Conservation (phyloP, 2,888 invertebrate genomes). For the Stenodera caucasica region DNA sequence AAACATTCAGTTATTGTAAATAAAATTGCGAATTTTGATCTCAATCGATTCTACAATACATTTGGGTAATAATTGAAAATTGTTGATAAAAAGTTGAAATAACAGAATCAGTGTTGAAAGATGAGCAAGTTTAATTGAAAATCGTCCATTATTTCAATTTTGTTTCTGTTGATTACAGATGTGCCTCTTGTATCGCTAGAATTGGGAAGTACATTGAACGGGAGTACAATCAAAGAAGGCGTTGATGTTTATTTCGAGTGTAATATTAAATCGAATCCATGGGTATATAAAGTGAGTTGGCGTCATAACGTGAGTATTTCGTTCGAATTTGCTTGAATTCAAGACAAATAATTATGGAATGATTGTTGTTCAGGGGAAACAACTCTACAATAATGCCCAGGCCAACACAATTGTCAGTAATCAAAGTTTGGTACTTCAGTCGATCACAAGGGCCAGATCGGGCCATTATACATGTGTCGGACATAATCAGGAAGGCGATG, state of each 20-base stretch:
- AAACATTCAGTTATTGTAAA: too few relatives aligned
- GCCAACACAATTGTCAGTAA: constrained; percentile 84
- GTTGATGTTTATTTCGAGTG: constrained; percentile 92
- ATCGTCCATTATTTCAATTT: background rate
- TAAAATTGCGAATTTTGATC: too few relatives aligned
- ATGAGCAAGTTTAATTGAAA: background rate
- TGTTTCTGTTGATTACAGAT: constrained; percentile 62
- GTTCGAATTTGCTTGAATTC: background rate
- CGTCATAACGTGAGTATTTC: constrained; percentile 69
- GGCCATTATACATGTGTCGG: constrained; percentile 88
- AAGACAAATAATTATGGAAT: background rate
- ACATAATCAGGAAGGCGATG: constrained; percentile 84
- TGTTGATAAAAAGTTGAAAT: too few relatives aligned
- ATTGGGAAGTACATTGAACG: constrained; percentile 79
- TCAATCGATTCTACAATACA: too few relatives aligned
- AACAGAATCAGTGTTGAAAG: background rate
- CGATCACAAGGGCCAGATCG: constrained; percentile 72
- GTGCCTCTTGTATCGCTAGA: constrained; percentile 80
- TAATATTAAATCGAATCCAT: constrained; percentile 86
- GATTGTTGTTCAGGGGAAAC: constrained; percentile 64
- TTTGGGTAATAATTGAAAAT: too few relatives aligned
- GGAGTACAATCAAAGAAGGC: constrained; percentile 79
- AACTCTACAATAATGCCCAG: constrained; percentile 76
- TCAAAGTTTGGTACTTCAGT: constrained; percentile 87
- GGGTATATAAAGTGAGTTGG: constrained; percentile 78